Conservation (phyloP, 1,140 invertebrate species). For the Drosophila subpulchrella region DNA sequence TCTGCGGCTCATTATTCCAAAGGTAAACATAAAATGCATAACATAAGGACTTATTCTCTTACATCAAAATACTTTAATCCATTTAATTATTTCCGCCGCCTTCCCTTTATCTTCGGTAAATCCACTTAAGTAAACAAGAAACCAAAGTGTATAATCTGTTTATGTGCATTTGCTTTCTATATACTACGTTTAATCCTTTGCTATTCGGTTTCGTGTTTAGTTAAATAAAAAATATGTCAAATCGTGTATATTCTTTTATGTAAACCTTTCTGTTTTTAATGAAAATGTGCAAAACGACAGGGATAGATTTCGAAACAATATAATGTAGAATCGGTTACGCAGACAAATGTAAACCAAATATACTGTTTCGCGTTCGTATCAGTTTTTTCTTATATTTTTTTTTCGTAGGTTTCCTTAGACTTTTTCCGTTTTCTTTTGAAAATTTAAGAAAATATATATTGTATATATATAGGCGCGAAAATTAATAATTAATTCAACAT, state of each 20-base stretch:
- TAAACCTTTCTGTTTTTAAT: conserved; percentile 16
- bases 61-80: conserved; percentile 57
- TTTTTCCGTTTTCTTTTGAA: conserved; percentile 60
- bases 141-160: conserved; percentile 45
- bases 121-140: conserved; percentile 42
- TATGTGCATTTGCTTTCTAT: conserved; percentile 38
- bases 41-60: conserved; percentile 52
- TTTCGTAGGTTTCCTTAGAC: conserved; percentile 22
- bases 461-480: conserved; percentile 75
- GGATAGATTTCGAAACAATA: conserved; percentile 14
- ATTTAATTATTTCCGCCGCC: conserved; percentile 24
- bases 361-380: conserved; percentile 21
- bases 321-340: conserved; percentile 25
- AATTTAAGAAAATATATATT: conserved; percentile 81
- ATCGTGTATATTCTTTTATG: conserved; percentile 5
- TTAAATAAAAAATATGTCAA: conserved; percentile 17
- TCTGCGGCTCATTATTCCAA: conserved; percentile 40
- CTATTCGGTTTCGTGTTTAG: conserved; percentile 18
- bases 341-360: conserved; percentile 28
- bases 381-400: conserved; percentile 17
- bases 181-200: conserved; percentile 20
- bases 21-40: conserved; percentile 56
- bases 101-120: conserved; percentile 20
- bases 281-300: conserved; percentile 27
- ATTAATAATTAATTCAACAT: conserved; percentile 83